Base-by-base conservation (phyloP, 2,888 invertebrate species). In the Eilema sororculum region DNA sequence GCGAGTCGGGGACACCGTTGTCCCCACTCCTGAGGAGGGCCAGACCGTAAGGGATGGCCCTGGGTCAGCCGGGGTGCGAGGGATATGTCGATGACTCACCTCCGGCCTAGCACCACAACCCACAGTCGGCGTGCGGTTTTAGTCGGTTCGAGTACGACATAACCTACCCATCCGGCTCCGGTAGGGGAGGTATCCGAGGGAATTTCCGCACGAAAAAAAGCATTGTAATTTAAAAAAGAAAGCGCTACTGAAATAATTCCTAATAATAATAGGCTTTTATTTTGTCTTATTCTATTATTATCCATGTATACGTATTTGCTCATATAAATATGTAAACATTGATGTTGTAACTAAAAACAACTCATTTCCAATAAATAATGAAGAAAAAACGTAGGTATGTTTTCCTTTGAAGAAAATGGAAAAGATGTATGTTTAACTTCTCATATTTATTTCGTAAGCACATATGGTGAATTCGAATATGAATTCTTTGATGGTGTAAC, bases 401-500 rank as follows among this genome's bases (percentile, higher is more conserved):
- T 52, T 61, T 52, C 37, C 56, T 68, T 37, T 68, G 25, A 56
- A 24, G 46, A 24, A 28, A 68, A 68, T 41, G 25, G 25, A 58
- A 63, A 22, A 25, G 30, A 61, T 8, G 22, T 61, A 33, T 8
- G 4, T 25, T 57, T 57, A 61, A 57, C 60, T 16, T 62, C 30
- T 76, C 62, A 62, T 57, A 71, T n/a, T n/a, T 61, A 79, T 72
- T 67, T 62, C 12, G 65, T 68, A 69, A 68, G 63, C 67, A 72
- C 60, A 71, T 71, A 72, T 72, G 73, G 77, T 79, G 77, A 84
- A 56, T 65, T 56, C 28, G 33, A 30, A 81, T 80, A 66, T 57
- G 63, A 65, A 76, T 52, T 67, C 73, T 76, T 77, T 76, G 72
- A 76, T 72, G 83, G 72, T 79, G 78, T 76, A 80, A 78, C 84